Evolutionary conservation across 2,797 vertebrate species (phyloP), one percentile per base, ranked within the genome.

Genomic region (Chromobotia macracanthus): DNA sequence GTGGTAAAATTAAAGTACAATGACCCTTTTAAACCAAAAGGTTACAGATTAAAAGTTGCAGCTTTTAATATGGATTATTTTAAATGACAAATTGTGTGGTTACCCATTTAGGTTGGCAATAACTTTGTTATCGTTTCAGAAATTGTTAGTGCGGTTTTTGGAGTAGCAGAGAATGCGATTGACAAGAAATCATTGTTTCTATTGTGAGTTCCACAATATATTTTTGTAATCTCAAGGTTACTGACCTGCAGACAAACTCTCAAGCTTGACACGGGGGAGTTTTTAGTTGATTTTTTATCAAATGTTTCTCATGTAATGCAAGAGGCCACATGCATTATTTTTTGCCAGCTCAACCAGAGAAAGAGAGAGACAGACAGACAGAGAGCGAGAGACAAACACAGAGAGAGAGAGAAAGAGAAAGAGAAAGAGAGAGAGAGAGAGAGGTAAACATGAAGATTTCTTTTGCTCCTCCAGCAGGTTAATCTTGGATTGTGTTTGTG

Each of bases 141-240:
- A 35, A 21, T 53, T 41, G 31, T 61, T 60, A 23, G 68, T 80
- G 18, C 66, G 58, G 11, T 70, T 72, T n/a, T 50, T n/a, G n/a
- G 23, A 53, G 11, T 19, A 44, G 18, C 28, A 63, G 13, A 64
- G 44, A 68, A 64, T 51, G 55, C 77, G 51, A 74, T 44, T 61
- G 73, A 80, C 72, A 70, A 67, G 44, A 61, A 80, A 75, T 66
- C 23, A 61, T 72, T 46, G 51, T 46, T 56, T 51, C 56, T 76
- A n/a, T 83, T 76, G 18, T 53, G 25, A 77, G 61, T 48, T 28
- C 1, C 69, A 35, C 23, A 80, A 79, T 50, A 71, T 79, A 78
- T 75, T 80, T 80, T 72, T 71, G 46, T 58, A 71, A 69, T 76
- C 31, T 83, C 82, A 85, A 83, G 77, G 80, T 48, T 82, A 51